Evolutionary conservation across 2,113 vertebrate species (phyloP), one percentile per base, ranked within the genome.

Genomic region (Ovis canadensis): DNA sequence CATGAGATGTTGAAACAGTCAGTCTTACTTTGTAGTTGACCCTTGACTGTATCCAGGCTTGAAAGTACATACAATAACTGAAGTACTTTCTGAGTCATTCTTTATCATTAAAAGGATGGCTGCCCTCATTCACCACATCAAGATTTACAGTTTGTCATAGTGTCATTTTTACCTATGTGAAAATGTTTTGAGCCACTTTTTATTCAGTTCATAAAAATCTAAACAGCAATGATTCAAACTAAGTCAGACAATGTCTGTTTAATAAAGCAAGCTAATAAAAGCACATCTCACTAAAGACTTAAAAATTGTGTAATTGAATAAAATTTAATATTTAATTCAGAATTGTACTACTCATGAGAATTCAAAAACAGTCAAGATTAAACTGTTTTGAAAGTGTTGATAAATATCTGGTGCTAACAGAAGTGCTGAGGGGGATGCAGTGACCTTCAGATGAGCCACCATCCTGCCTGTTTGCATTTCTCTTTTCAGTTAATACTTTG

Each of bases 151-250:
- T 86, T 91, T n/a, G 9, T 83, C 62, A 43, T 2, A 43, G 12
- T 3, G 14, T 85, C 8, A 85, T 25, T 89, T 91, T 92, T 88
- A 81, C 36, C 29, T 74, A 71, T 1, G 60, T 17, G 54, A 29
- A 77, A 62, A 91, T 21, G 81, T 93, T 92, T 88, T 14, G n/a
- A 71, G 14, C 10, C 77, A 55, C 17, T 78, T 77, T 92, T 87
- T 74, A 55, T 78, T 78, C 25, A 52, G 7, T 54, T 87, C 7
- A 74, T 88, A 94, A 94, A 97, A 88, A 59, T 87, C 19, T 81
- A 16, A 90, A 54, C 0, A 94, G 33, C 23, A 88, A 54, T 90
- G 90, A 36, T 5, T 55, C 14, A 74, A 85, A 62, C 14, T 50
- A 80, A 78, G 7, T 33, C 43, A 88, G 55, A 86, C 36, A 55